Conservation (phyloP, 2,888 invertebrate species). For the Gastrophysa polygoni region DNA sequence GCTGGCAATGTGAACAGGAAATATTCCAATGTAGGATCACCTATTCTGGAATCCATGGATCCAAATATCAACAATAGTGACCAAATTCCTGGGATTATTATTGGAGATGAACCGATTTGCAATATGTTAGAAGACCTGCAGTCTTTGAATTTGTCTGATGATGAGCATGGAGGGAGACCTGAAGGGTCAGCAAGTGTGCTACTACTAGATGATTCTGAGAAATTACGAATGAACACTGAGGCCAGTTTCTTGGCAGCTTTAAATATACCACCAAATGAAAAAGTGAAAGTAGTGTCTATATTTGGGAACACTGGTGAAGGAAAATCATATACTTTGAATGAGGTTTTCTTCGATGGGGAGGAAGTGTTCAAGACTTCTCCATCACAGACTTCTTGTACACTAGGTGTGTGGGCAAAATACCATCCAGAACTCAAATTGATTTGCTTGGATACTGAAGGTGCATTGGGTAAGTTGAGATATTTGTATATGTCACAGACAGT, state of each 20-base stretch:
- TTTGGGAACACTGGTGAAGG: conserved; percentile 87
- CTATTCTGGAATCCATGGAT: conserved; percentile 51
- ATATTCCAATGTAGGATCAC: conserved; percentile 30
- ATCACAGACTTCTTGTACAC: conserved; percentile 72
- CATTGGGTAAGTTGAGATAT: conserved; percentile 68
- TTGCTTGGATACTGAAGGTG: conserved; percentile 81
- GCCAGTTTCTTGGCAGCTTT: conserved; percentile 63
- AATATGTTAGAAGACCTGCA: conserved; percentile 28
- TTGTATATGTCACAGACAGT: neutral
- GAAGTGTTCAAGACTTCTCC: conserved; percentile 70
- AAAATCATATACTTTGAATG: conserved; percentile 79
- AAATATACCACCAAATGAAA: conserved; percentile 59
- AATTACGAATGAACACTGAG: conserved; percentile 63
- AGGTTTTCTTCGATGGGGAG: conserved; percentile 68
- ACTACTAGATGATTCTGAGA: conserved; percentile 68
- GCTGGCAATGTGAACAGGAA: conserved; percentile 34
- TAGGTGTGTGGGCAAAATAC: conserved; percentile 80
- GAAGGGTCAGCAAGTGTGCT: conserved; percentile 61
- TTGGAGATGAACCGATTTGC: conserved; percentile 10
- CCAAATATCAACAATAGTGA: conserved; percentile 37
- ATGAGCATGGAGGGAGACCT: conserved; percentile 19
- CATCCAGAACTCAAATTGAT: conserved; percentile 69
- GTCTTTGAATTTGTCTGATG: conserved; percentile 40
- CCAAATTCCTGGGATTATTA: conserved; percentile 15
- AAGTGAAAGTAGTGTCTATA: conserved; percentile 80